Percentiles rank a stretch among this genome's conserved stretches.
phyloP scores from a whole-genome alignment of 2,888 invertebrate species.

The Sphaerolaimus hirsutus region DNA sequence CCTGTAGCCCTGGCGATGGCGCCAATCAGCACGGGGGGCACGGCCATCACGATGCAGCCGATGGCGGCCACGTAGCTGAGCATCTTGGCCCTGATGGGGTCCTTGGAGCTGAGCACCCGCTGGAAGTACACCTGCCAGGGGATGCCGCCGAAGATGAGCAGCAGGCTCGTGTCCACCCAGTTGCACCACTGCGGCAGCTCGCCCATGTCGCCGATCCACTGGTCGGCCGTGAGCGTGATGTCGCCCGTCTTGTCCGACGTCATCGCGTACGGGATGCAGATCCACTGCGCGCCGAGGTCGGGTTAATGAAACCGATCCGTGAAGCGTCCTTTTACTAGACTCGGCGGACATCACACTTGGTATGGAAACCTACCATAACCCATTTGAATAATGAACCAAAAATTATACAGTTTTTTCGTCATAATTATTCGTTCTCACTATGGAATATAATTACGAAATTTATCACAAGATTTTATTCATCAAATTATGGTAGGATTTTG shows the following conservation, averaged over 20 bases:
- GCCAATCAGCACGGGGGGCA: constrained; percentile 84
- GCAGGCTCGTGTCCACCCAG: constrained; percentile 62
- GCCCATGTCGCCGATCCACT: constrained; percentile 58
- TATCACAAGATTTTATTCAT: too few species aligned
- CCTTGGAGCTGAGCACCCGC: constrained; percentile 80
- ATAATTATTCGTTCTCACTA: too few species aligned
- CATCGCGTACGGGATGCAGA: constrained; percentile 90
- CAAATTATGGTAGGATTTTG: too few species aligned
- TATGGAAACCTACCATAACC: too few species aligned
- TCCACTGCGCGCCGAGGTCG: too few species aligned
- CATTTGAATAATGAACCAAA: too few species aligned
- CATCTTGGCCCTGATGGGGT: constrained; percentile 69
- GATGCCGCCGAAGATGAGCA: constrained; percentile 77
- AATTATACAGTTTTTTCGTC: too few species aligned
- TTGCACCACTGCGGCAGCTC: constrained; percentile 47
- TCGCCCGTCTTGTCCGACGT: constrained; percentile 54
- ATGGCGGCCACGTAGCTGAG: constrained; percentile 82
- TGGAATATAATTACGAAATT: too few species aligned
- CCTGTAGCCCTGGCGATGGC: constrained; percentile 84
- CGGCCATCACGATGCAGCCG: constrained; percentile 85
- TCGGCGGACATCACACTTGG: too few species aligned
- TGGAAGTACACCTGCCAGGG: constrained; percentile 99
- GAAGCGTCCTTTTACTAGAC: too few species aligned
- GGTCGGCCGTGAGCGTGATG: constrained; percentile 41
- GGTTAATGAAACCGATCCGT: too few species aligned